Conservation (phyloP, 2,113 vertebrate genomes). For the Cyanoramphus novaezelandiae region DNA sequence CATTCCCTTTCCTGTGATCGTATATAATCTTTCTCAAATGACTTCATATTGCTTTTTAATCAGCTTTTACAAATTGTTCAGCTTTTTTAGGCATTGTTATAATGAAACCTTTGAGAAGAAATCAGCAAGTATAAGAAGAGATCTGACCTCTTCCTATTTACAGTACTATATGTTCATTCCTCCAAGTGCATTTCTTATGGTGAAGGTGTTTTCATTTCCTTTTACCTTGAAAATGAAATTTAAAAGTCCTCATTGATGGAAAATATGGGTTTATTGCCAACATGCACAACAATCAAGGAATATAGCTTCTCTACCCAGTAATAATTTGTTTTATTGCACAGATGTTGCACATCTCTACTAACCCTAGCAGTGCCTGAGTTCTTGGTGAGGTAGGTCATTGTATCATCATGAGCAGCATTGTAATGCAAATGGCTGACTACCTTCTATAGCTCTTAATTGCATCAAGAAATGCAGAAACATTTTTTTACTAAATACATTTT, state of each 20-base stretch:
- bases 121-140: not conserved
- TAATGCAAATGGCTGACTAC: not conserved
- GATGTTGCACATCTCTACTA: accelerated
- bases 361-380: not conserved
- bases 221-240: slow-evolving; percentile 15
- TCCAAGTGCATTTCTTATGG: not conserved
- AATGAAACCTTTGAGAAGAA: slow-evolving; percentile 9
- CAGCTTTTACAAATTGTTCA: not conserved
- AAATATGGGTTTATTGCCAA: not conserved
- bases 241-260: not conserved
- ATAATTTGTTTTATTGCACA: not conserved
- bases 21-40: not conserved
- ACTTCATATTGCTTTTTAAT: not conserved
- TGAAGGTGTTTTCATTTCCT: not conserved
- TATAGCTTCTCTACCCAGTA: not conserved
- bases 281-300: not conserved
- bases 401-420: not conserved
- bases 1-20: not conserved
- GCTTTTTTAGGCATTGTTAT: not conserved
- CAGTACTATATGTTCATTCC: not conserved
- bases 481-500: not conserved
- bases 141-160: not conserved
- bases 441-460: not conserved
- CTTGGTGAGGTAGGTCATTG: not conserved
- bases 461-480: not conserved